Conservation (phyloP, 37 sponge, comb jelly and placozoan genomes). For the Chondrilla cf. caribensis region DNA sequence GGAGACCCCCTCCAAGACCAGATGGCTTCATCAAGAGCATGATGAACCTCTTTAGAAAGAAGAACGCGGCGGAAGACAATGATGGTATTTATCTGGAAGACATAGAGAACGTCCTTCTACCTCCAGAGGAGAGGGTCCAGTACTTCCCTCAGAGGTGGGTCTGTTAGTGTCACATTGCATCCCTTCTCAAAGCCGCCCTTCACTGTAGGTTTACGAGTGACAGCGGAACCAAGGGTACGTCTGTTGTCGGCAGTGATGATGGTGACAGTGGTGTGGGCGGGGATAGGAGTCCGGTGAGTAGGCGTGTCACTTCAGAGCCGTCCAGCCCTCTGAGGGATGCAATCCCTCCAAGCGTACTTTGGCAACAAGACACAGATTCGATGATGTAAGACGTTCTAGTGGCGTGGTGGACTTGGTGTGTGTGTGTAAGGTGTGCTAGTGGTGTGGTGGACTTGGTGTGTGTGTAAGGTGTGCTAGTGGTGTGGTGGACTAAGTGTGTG, state of each 20-base stretch:
- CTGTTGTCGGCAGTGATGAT: background rate
- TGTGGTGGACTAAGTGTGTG: too few species aligned
- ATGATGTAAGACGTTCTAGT: too few species aligned
- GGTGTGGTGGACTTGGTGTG: too few species aligned
- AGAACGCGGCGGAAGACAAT: constrained; percentile 18
- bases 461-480: too few species aligned
- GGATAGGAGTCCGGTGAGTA: background rate
- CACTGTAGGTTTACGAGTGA: background rate
- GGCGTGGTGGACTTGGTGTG: too few species aligned
- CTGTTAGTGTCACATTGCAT: too few species aligned
- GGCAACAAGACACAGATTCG: background rate
- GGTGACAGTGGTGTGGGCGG: constrained; percentile 20
- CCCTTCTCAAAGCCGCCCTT: too few species aligned
- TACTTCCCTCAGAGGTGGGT: constrained; percentile 59
- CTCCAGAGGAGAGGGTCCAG: constrained; percentile 46
- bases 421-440: too few species aligned
- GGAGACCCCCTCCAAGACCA: background rate
- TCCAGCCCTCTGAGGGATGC: background rate
- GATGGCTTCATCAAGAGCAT: constrained; percentile 1
- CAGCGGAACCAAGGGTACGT: background rate
- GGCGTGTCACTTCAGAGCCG: background rate
- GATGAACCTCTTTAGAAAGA: background rate
- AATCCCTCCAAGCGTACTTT: background rate
- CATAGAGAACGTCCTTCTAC: constrained; percentile 45
- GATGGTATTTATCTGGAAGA: constrained; percentile 81